These are phyloP conservation scores for Chunga burmeisteri DNA, from an alignment of 2,113 vertebrate genomes.

Conservation along the genomic window DNA sequence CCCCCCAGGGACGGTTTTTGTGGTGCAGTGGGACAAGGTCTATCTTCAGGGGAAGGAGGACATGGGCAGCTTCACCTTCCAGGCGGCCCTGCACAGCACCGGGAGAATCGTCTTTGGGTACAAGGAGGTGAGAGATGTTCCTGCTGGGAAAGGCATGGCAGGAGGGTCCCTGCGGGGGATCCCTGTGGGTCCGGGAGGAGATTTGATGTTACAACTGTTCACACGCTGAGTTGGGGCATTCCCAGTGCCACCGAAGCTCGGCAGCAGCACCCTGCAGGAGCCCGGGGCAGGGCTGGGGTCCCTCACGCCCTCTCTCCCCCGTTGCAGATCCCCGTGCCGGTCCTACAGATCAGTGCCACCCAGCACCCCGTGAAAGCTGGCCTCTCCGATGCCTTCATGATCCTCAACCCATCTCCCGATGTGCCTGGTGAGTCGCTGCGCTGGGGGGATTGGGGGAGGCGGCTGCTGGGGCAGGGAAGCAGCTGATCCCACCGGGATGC, in stretches of 20 bases:
- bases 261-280: background rate
- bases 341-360: slow-evolving; percentile 84
- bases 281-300: background rate
- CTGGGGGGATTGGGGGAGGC: rapidly evolving
- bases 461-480: background rate
- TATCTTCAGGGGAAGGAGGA: slow-evolving; percentile 85
- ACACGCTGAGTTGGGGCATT: rapidly evolving
- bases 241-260: background rate
- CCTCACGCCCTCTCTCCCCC: background rate
- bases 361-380: slow-evolving; percentile 94
- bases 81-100: slow-evolving; percentile 82
- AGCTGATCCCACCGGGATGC: background rate
- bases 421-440: slow-evolving; percentile 75
- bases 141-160: rapidly evolving
- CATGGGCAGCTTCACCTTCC: slow-evolving; percentile 89
- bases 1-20: slow-evolving; percentile 84
- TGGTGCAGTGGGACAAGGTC: slow-evolving; percentile 93
- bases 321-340: slow-evolving; percentile 84
- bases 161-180: background rate
- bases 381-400: slow-evolving; percentile 93
- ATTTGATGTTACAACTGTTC: rapidly evolving
- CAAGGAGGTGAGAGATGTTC: slow-evolving; percentile 80
- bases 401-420: slow-evolving; percentile 72
- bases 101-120: slow-evolving; percentile 91
- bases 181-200: too few species aligned